A percentile compares a stretch with the other conserved stretches of the same genome.
phyloP scores from a whole-genome alignment of 2,113 vertebrate species.

The Accipiter cooperii region DNA sequence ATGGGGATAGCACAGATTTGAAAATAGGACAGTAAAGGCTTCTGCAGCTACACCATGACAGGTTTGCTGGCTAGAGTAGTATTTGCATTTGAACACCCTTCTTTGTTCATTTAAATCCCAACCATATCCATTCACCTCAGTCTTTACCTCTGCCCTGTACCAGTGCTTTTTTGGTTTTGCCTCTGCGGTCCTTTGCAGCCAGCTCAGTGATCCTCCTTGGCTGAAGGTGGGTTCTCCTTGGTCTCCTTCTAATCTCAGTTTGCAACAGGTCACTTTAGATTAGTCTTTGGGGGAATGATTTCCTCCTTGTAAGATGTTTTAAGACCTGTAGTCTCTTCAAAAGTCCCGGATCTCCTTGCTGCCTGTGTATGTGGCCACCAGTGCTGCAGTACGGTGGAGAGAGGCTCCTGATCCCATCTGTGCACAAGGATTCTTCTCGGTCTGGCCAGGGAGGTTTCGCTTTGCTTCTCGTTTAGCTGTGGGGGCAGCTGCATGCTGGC shows the following conservation, averaged over 20 bases:
- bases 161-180: neutral
- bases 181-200: neutral
- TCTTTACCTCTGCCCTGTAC: neutral
- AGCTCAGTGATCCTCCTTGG: neutral
- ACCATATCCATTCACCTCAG: neutral
- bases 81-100: neutral
- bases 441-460: neutral
- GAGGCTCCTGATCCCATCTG: fast-evolving
- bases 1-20: neutral
- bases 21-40: neutral
- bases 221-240: neutral
- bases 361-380: neutral
- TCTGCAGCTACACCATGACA: neutral
- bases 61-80: neutral
- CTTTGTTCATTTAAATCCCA: neutral
- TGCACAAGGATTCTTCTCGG: fast-evolving
- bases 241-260: neutral
- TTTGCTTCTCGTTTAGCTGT: neutral
- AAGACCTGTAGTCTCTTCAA: neutral
- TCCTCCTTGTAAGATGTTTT: neutral
- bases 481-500: neutral
- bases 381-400: neutral
- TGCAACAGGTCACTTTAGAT: neutral
- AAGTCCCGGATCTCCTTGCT: neutral
- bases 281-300: neutral